Evolutionary conservation across 2,113 vertebrate species (phyloP).

Genomic region (Loxodonta africana): DNA sequence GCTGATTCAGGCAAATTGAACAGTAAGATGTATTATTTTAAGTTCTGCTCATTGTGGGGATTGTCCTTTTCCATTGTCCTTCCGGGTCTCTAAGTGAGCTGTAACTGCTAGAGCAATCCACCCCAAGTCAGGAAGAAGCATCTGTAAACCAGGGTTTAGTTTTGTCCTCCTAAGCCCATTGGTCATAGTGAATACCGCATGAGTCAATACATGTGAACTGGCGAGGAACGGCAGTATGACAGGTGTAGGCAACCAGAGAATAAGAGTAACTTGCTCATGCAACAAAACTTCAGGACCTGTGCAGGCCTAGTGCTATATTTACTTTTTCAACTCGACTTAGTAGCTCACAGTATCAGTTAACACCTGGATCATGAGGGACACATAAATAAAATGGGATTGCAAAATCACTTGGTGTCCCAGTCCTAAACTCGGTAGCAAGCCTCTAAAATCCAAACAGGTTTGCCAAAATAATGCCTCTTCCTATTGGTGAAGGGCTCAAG

Average conservation of each 20-base stretch:
- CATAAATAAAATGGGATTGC: not conserved
- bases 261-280: not conserved
- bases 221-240: not conserved
- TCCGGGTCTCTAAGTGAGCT: not conserved
- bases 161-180: not conserved
- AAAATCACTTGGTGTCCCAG: not conserved
- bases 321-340: not conserved
- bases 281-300: not conserved
- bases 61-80: not conserved
- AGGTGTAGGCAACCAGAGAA: not conserved
- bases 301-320: not conserved
- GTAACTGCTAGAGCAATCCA: not conserved
- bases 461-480: not conserved
- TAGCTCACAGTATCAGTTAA: not conserved
- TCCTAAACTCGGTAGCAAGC: not conserved
- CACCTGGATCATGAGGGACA: not conserved
- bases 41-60: not conserved
- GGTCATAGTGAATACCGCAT: not conserved
- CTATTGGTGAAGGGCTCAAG: not conserved
- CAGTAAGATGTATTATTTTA: not conserved
- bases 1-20: not conserved
- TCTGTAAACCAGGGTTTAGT: not conserved
- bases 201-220: not conserved
- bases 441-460: not conserved
- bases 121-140: not conserved